phyloP scores from a whole-genome alignment of 2,888 invertebrate species.

The Dynastes grantii region DNA sequence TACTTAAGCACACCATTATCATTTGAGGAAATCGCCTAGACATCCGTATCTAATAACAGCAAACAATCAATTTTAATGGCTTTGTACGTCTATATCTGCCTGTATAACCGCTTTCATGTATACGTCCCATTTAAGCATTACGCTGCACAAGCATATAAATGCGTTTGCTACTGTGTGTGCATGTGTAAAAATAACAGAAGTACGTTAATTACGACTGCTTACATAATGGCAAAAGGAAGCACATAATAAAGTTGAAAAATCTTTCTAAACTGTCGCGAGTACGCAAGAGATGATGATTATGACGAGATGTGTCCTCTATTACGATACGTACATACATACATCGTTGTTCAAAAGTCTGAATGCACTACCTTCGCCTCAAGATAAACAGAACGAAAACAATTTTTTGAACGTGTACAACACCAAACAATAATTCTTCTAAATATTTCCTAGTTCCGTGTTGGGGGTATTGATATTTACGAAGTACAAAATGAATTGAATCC shows the following conservation, averaged over 20 bases:
- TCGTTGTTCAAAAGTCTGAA: neutral
- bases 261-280: constrained; percentile 21
- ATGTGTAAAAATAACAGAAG: constrained; percentile 22
- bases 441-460: no score
- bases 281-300: constrained; percentile 10
- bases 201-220: constrained; percentile 37
- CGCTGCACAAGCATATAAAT: neutral
- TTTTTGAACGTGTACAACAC: no score
- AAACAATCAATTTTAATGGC: constrained; percentile 33
- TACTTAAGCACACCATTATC: constrained; percentile 2
- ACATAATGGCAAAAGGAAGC: constrained; percentile 33
- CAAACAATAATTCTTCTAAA: no score
- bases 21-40: constrained; percentile 37
- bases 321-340: neutral
- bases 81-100: constrained; percentile 3
- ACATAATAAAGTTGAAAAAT: constrained; percentile 36
- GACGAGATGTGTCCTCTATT: constrained; percentile 28
- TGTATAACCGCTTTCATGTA: neutral
- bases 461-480: no score
- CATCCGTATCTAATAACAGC: constrained; percentile 42
- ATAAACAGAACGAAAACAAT: no score
- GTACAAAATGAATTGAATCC: no score
- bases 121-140: neutral
- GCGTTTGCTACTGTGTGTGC: constrained; percentile 4
- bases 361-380: neutral